phyloP scores from a whole-genome alignment of 2,113 vertebrate genomes.

The Hydrochoerus hydrochaeris region DNA sequence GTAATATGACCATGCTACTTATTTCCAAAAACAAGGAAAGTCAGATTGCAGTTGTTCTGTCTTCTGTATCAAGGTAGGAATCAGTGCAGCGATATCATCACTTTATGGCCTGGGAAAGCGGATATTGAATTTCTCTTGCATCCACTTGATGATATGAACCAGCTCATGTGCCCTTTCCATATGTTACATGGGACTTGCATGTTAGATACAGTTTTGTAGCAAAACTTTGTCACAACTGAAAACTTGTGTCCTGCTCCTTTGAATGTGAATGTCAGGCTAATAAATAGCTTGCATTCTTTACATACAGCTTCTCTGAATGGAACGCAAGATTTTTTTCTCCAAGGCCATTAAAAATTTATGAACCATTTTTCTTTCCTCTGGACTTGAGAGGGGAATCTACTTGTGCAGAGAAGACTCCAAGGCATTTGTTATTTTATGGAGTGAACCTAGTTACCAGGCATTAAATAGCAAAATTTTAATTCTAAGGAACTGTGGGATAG shows the following conservation, averaged over 20 bases:
- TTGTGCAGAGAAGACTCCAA: not conserved
- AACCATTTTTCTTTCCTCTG: constrained; percentile 67
- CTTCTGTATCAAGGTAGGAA: not conserved
- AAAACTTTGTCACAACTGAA: constrained; percentile 29
- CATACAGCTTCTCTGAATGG: constrained; percentile 64
- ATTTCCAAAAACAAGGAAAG: not conserved
- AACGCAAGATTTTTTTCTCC: constrained; percentile 55
- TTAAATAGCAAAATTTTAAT: constrained; percentile 25
- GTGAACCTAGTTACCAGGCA: not conserved
- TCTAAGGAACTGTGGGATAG: not conserved
- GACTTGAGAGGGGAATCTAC: constrained; percentile 37
- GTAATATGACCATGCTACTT: not conserved
- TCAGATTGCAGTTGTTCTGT: not conserved
- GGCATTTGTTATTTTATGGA: constrained; percentile 36
- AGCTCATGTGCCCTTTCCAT: not conserved
- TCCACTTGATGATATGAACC: not conserved
- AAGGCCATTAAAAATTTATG: constrained; percentile 68
- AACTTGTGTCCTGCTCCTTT: constrained; percentile 28
- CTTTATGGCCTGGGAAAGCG: not conserved
- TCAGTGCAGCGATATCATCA: not conserved
- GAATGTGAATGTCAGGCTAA: constrained; percentile 49
- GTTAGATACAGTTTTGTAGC: not conserved
- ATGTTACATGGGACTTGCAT: not conserved
- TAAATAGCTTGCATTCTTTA: constrained; percentile 68
- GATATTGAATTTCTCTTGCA: constrained; percentile 2